Evolutionary conservation across 2,797 vertebrate genomes (phyloP), one percentile per base, ranked within the genome.

Genomic region (Esox masquinongy): DNA sequence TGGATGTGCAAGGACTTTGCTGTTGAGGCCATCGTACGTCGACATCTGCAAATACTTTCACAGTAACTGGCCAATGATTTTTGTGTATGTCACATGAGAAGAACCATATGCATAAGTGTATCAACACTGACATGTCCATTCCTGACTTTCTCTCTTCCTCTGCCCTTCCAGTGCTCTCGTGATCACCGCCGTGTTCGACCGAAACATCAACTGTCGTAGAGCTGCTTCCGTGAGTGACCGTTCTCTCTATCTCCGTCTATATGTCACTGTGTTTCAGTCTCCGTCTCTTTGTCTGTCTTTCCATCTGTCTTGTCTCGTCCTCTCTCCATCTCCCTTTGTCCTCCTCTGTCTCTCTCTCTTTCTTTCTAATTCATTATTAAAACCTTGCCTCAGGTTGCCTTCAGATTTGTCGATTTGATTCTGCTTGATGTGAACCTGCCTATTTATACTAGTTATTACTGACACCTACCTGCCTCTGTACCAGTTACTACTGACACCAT

Each of bases 191-290:
- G 29, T 39, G 29, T 39, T 68, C 8, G 31, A 34, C 66, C 31
- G 29, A 19, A 36, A 34, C 29, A 4, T 68, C 66, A 64, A 64
- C 63, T 64, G 63, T 31, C 63, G 63, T 31, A 64, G 63, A 64
- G 63, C 63, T 5, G 63, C 63, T 15, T 64, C 63, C 16, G 63
- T 64, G 63, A 64, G 26, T 64, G 26, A 22, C 53, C n/a, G 3
- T 12, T 64, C 26, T 31, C 1, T 26, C 61, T 61, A 26, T 31
- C 31, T 34, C 50, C 47, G 5, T n/a, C 7, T 16, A 9, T 0
- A 7, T 24, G n/a, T 49, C 43, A 22, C n/a, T 69, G 1, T 77
- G n/a, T 9, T 77, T 22, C 31, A n/a, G n/a, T 31, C 31, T 34
- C 50, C 47, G 5, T n/a, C 7, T 16, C 12, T 0, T 1, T 24